These are phyloP conservation scores for Aurelia aurita complex sp. Pacific DNA, from an alignment of 30 jellyfish, hydroid and myxozoan species.

Conservation along the genomic window DNA sequence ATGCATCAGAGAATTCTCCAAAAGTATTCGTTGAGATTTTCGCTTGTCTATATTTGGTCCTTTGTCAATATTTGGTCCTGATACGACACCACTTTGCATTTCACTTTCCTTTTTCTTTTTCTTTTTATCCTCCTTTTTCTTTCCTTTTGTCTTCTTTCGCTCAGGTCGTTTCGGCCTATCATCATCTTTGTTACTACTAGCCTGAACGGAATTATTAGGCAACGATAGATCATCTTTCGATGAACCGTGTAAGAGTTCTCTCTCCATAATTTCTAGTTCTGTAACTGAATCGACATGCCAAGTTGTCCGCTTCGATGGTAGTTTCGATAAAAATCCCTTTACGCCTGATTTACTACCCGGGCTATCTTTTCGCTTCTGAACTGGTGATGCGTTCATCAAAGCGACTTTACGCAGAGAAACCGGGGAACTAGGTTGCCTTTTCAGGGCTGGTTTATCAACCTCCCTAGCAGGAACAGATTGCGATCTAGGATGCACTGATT, in stretches of 20 bases:
- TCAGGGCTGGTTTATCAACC: background rate
- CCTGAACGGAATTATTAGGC: conserved; percentile 3
- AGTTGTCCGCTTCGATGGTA: conserved; percentile 56
- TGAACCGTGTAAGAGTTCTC: conserved; percentile 16
- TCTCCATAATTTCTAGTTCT: conserved; percentile 36
- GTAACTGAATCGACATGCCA: conserved; percentile 64
- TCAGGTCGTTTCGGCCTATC: conserved; percentile 64
- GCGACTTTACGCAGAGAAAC: conserved; percentile 58
- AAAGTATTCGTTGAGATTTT: conserved; percentile 43
- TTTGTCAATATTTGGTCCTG: conserved; percentile 2
- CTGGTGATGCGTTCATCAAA: conserved; percentile 67
- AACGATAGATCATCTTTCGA: conserved; percentile 63
- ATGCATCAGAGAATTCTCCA: conserved; percentile 69
- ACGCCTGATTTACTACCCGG: background rate
- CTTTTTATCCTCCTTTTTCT: conserved; percentile 39
- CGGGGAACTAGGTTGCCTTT: conserved; percentile 21
- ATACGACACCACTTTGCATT: conserved; percentile 48
- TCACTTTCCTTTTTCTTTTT: conserved; percentile 51
- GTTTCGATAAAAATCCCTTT: conserved; percentile 14
- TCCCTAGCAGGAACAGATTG: conserved; percentile 9
- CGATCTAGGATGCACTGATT: conserved; percentile 53
- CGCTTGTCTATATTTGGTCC: conserved; percentile 65
- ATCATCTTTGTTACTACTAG: background rate
- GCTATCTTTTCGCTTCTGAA: conserved; percentile 14
- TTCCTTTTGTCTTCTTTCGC: conserved; percentile 50